Evolutionary conservation across 2,113 vertebrate species (phyloP).

Genomic region (Rhinogobius similis): DNA sequence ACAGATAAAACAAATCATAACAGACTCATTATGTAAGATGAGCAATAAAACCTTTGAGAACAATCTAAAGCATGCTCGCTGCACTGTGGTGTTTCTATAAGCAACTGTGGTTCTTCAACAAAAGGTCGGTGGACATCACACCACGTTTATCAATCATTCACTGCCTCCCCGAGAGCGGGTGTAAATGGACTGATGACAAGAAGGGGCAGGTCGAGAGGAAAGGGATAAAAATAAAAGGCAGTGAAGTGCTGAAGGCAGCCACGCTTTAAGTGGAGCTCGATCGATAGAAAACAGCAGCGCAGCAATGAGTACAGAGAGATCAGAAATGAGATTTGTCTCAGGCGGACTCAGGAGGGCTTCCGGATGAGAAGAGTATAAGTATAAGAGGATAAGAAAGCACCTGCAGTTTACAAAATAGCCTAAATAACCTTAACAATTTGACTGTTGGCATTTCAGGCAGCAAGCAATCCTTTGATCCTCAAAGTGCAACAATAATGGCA

Average conservation of each 20-base stretch:
- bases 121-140: constrained; percentile 29
- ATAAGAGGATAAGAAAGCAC: neutral
- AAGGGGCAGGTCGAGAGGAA: neutral
- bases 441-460: neutral
- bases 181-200: constrained; percentile 27
- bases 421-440: neutral
- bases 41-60: neutral
- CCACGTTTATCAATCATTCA: constrained; percentile 50
- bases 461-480: too few species aligned
- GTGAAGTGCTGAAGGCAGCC: constrained; percentile 32
- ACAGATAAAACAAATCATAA: neutral
- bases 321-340: constrained; percentile 57
- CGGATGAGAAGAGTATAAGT: constrained; percentile 25
- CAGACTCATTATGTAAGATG: neutral
- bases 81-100: neutral
- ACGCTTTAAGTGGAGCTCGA: constrained; percentile 41
- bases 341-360: constrained; percentile 14
- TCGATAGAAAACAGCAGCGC: constrained; percentile 44
- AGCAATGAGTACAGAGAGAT: constrained; percentile 29
- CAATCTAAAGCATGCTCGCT: neutral
- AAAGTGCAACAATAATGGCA: too few species aligned
- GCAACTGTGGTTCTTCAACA: constrained; percentile 26
- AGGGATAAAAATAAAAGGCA: constrained; percentile 45
- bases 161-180: constrained; percentile 31
- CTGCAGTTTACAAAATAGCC: neutral